Evolutionary conservation across 53 echinoderm and acorn worm species (phyloP).

Genomic region (Echinarachnius parma): DNA sequence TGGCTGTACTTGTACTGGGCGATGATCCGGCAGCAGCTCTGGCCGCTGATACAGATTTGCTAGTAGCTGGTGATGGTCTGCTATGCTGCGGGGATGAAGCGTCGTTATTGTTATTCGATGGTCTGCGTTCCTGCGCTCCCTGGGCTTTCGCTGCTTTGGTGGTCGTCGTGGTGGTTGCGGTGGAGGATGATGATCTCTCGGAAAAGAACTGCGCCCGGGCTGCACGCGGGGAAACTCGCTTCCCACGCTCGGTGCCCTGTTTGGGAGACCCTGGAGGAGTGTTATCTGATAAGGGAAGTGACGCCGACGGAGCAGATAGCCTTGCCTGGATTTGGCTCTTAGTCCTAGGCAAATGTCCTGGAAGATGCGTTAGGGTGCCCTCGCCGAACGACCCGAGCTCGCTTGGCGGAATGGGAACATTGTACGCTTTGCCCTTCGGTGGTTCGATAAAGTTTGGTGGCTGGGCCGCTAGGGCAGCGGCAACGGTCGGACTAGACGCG

Average conservation of each 20-base stretch:
- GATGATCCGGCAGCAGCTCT: background rate
- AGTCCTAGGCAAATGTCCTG: conserved; percentile 81
- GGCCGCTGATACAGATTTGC: background rate
- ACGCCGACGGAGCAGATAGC: conserved; percentile 1
- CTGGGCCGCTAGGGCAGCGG: conserved; percentile 13
- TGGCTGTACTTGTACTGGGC: background rate
- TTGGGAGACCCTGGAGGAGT: conserved; percentile 51
- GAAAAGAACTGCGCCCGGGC: conserved; percentile 80
- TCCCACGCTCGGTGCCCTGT: conserved; percentile 38
- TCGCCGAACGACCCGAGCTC: conserved; percentile 57
- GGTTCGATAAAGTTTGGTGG: conserved; percentile 44
- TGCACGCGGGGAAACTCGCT: conserved; percentile 65
- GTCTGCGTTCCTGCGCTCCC: background rate
- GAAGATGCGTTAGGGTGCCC: conserved; percentile 64
- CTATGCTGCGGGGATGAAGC: background rate
- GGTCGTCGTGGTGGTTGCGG: conserved; percentile 5
- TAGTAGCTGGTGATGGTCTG: background rate
- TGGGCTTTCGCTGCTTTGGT: conserved; percentile 21
- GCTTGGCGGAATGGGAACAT: conserved; percentile 73
- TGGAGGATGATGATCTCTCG: no score
- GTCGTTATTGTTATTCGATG: conserved; percentile 26
- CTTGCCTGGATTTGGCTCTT: conserved; percentile 79
- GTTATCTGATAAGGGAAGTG: conserved; percentile 4
- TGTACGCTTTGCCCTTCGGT: conserved; percentile 62
- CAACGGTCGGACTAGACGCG: conserved; percentile 50